A percentile compares a stretch with the other conserved stretches of the same genome.
Evolutionary conservation across 2,113 vertebrate genomes (phyloP).

Genomic region (Phrynocephalus versicolor): DNA sequence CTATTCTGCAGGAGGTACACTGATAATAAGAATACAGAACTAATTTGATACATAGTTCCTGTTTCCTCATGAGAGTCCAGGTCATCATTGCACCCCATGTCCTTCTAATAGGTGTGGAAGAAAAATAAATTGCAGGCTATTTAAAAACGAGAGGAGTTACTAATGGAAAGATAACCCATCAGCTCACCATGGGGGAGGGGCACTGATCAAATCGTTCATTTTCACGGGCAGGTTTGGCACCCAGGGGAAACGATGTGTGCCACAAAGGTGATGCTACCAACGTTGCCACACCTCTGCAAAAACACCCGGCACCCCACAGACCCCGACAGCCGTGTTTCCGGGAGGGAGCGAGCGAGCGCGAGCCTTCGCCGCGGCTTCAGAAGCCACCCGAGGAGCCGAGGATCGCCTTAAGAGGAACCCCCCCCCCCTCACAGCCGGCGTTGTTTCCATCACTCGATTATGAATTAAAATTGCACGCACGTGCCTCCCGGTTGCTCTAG

Average conservation of each 20-base stretch:
- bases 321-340: background rate
- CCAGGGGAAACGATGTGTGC: too few species aligned
- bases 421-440: too few species aligned
- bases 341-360: too few species aligned
- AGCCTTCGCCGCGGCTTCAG: too few species aligned
- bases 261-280: background rate
- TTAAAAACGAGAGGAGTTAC: background rate
- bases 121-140: background rate
- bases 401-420: too few species aligned
- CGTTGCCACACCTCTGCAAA: background rate
- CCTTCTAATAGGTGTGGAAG: background rate
- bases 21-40: too few species aligned
- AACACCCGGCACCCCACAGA: background rate
- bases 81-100: too few species aligned
- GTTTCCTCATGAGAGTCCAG: too few species aligned
- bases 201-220: too few species aligned
- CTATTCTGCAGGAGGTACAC: too few species aligned
- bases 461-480: background rate
- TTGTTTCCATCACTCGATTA: background rate
- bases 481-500: background rate
- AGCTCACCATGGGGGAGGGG: background rate
- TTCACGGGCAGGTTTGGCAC: too few species aligned
- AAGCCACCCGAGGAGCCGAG: background rate
- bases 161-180: background rate
- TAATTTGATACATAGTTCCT: too few species aligned